Base-by-base conservation (phyloP, 2,113 vertebrate species). In the Eudyptes chrysolophus region DNA sequence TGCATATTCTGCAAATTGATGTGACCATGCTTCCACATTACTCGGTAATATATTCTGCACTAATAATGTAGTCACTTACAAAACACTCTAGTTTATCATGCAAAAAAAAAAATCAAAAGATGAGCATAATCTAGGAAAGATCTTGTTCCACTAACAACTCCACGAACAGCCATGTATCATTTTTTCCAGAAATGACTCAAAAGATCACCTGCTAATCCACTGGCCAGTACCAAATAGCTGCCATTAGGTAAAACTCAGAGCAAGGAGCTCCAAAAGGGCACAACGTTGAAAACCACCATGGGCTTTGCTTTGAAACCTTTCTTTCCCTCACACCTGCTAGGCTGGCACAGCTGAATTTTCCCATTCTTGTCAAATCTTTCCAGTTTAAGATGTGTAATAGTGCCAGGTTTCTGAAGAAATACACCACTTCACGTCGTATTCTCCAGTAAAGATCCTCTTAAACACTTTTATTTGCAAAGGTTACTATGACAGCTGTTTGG, bases 401-500 rank as follows among this genome's bases (percentile, higher is more conserved):
- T 72, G 87, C 49, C 91, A 93, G 91, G 44, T 85, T 91, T 89
- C 80, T 79, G 66, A 87, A 89, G 91, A 94, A 96, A 94, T 69
- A 15, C 8, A 87, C n/a, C 58, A 65, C 58, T 87, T 79, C 91
- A 84, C 51, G 61, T 52, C 2, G 7, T 77, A 62, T 48, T 95
- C 77, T 70, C 61, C 7, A 27, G 68, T 65, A 62, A 85, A 92
- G 89, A 84, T 94, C 34, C 58, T 87, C 80, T 74, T 18, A 76
- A 87, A 89, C 32, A 32, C 86, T 92, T 95, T 78, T 72, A 83
- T 85, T 96, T 97, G 84, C 84, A 87, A 84, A 97, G 91, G 89
- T 91, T 94, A 83, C 87, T 82, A 30, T 34, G 55, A 87, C 80
- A 95, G 93, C 87, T 97, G 61, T 92, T 89, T 60, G 69, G 89